Base-by-base conservation (phyloP, 1,140 invertebrate genomes). In the Ditylenchus dipsaci region DNA sequence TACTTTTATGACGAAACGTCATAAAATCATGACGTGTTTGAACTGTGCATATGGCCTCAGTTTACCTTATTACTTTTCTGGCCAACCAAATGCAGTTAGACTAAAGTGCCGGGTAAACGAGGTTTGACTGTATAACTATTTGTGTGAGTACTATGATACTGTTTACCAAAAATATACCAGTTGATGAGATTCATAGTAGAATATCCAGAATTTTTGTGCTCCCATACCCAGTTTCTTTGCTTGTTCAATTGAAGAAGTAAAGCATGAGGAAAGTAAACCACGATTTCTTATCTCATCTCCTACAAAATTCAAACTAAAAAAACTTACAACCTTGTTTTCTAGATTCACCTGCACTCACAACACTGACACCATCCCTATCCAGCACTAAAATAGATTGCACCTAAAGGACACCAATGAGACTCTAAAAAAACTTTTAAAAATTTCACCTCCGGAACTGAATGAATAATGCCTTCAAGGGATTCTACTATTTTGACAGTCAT, bases 141-240 rank as follows among this genome's bases (percentile, higher is more conserved):
- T n/a, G n/a, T n/a, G n/a, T n/a, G n/a, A n/a, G n/a, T n/a, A n/a
- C n/a, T n/a, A n/a, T n/a, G n/a, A n/a, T n/a, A n/a, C n/a, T n/a
- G n/a, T n/a, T n/a, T n/a, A n/a, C n/a, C n/a, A n/a, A 38, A 38
- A 38, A 38, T 38, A 67, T 26, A 66, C 23, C 57, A 73, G n/a
- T 73, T 74, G 73, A 17, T 71, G 30, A 11, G 76, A 65, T 42
- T 77, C 74, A 61, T 77, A 80, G 15, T 65, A 64, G 56, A 78
- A 77, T 17, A 69, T 33, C 69, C 71, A 78, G 38, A 42, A 73
- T 45, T 78, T 74, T 49, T 78, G 78, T 38, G 21, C 65, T 45
- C 76, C 76, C 56, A 77, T 67, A 15, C 67, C 74, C 3, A 77
- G 73, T 23, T 81, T 80, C 23, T 42, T 70, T n/a, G 76, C 72